phyloP scores from a whole-genome alignment of 2,888 invertebrate genomes.

The Drosophila formosana region DNA sequence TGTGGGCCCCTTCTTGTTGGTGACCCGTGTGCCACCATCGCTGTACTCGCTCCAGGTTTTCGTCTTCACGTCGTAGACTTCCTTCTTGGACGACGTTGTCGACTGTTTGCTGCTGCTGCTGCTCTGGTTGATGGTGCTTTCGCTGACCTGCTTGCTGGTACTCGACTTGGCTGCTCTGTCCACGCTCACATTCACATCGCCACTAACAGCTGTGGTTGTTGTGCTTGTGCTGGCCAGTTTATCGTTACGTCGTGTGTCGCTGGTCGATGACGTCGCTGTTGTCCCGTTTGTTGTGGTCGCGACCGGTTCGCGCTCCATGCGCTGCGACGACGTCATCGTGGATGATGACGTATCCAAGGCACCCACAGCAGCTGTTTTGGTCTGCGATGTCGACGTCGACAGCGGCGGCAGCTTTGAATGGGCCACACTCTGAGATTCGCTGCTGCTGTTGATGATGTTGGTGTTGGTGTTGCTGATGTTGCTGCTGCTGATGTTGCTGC shows the following conservation, averaged over 20 bases:
- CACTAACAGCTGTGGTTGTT: conserved; percentile 47
- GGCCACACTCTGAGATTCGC: conserved; percentile 77
- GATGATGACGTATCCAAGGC: conserved; percentile 50
- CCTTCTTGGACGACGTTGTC: conserved; percentile 78
- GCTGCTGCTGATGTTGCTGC: conserved; percentile 31
- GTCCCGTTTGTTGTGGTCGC: conserved; percentile 64
- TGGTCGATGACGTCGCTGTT: conserved; percentile 53
- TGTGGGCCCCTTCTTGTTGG: conserved; percentile 80
- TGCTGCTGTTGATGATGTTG: conserved; percentile 35
- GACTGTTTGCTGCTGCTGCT: conserved; percentile 67
- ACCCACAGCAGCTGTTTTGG: conserved; percentile 50
- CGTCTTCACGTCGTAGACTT: conserved; percentile 84
- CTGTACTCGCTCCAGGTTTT: conserved; percentile 84
- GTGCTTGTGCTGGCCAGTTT: conserved; percentile 39
- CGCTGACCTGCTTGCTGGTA: conserved; percentile 60
- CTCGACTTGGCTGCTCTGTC: conserved; percentile 16
- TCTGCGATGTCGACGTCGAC: neutral
- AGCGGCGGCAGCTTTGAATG: conserved; percentile 54
- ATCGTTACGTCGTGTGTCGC: conserved; percentile 46
- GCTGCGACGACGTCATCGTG: conserved; percentile 70
- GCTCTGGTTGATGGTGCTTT: conserved; percentile 56
- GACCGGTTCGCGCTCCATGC: conserved; percentile 59
- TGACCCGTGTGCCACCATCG: conserved; percentile 49
- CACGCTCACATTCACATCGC: conserved; percentile 36
- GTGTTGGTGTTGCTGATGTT: conserved; percentile 42